Evolutionary conservation across 2,888 invertebrate species (phyloP), one percentile per base, ranked within the genome.

Genomic region (Andrena dorsata): DNA sequence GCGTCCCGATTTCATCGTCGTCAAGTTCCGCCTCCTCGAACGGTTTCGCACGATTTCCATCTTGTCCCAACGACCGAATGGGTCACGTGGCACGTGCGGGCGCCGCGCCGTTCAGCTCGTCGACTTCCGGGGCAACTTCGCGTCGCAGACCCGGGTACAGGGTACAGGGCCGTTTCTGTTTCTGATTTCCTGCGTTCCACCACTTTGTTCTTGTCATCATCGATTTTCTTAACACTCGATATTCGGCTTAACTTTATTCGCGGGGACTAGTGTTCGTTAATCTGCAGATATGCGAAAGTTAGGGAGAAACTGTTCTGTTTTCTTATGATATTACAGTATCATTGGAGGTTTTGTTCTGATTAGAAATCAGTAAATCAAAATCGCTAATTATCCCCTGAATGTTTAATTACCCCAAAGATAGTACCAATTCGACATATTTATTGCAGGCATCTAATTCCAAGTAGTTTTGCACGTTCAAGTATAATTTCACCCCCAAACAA

Each of bases 1-100:
- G 20, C 49, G 58, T 61, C 60, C 23, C 47, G 65, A 60, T 78
- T 56, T 66, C 65, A 65, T 71, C 49, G 66, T 28, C 41, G 49
- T 26, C 51, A 6, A 49, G 16, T 66, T 47, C 58, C 41, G 6
- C 58, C 8, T 2, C 23, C 49, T 8, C 61, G n/a, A 58, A 26
- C 28, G 35, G 41, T 49, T 75, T 61, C 56, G 20, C 61, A 28
- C 32, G 32, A 68, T 68, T 79, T 49, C 49, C 68, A 35, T 63
- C 32, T 41, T 47, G 47, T 32, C 13, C 56, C n/a, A n/a, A 28
- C 23, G 47, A 64, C 13, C 56, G 49, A 76, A 70, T 23, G 47
- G 58, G 56, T 74, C 65, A 63, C 53, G 41, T 76, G 35, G 51
- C 35, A n/a, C n/a, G 63, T 26, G 41, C 26, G 51, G 23, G 0